Evolutionary conservation across 2,113 vertebrate genomes (phyloP).

Genomic region (Ceyx margarethae): DNA sequence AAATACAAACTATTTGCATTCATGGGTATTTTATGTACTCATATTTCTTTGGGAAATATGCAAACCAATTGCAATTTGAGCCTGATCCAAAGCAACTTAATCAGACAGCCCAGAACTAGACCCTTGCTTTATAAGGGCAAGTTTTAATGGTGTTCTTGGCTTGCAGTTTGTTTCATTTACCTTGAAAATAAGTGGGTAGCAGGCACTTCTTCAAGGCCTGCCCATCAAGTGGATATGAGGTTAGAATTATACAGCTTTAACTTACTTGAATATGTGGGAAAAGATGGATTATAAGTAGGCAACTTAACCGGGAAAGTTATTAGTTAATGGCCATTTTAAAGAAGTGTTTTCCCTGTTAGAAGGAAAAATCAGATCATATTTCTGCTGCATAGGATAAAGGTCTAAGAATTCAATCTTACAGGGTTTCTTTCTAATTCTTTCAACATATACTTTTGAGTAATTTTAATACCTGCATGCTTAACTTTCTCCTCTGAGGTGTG

Average conservation of each 20-base stretch:
- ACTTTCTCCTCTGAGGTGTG: neutral
- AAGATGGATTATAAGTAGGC: neutral
- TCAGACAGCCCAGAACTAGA: constrained; percentile 10
- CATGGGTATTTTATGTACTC: constrained; percentile 18
- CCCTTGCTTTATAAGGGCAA: neutral
- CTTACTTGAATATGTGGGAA: constrained; percentile 34
- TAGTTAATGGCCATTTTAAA: constrained; percentile 54
- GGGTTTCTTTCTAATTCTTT: neutral
- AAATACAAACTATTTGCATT: constrained; percentile 47
- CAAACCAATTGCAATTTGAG: constrained; percentile 41
- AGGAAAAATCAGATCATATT: constrained; percentile 15
- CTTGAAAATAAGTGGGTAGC: constrained; percentile 51
- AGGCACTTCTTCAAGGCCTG: constrained; percentile 16
- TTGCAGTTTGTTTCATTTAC: constrained; percentile 48
- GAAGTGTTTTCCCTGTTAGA: constrained; percentile 40
- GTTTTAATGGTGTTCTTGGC: constrained; percentile 4
- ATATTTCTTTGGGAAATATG: constrained; percentile 49
- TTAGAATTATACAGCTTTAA: neutral
- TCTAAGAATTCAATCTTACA: neutral
- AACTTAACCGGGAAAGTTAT: constrained; percentile 29
- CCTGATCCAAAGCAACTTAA: neutral
- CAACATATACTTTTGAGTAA: neutral
- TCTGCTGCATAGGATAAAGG: neutral
- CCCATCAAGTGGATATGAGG: constrained; percentile 19
- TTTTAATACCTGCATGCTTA: constrained; percentile 1